A percentile compares a stretch with the other conserved stretches of the same genome.
Evolutionary conservation across 2,888 invertebrate species (phyloP).

Genomic region (Philonicus albiceps): DNA sequence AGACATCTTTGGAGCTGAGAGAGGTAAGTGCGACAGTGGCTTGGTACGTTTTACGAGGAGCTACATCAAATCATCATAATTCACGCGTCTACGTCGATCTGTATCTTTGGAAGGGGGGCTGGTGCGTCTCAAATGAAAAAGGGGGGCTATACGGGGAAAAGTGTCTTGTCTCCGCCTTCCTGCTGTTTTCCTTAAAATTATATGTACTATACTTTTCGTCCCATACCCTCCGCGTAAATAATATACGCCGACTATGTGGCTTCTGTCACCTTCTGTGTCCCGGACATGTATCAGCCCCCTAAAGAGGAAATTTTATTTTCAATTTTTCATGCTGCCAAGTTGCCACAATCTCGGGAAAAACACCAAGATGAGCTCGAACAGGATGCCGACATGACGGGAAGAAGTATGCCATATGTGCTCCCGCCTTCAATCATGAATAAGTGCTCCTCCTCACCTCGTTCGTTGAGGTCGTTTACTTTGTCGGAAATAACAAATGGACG

Average conservation of each 20-base stretch:
- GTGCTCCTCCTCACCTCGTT: conserved; percentile 6
- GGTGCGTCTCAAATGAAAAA: neutral
- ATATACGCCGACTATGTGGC: conserved; percentile 1
- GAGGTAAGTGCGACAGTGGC: conserved; percentile 39
- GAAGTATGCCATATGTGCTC: conserved; percentile 8
- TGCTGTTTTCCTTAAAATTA: neutral
- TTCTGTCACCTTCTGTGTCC: conserved; percentile 27
- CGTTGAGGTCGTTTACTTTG: neutral
- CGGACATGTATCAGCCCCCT: neutral
- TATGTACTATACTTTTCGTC: neutral
- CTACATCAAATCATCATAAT: conserved; percentile 4
- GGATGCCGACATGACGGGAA: neutral
- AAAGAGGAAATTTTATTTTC: conserved; percentile 35
- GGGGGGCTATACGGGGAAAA: neutral
- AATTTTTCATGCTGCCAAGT: conserved; percentile 21
- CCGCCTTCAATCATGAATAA: conserved; percentile 12
- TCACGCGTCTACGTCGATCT: neutral
- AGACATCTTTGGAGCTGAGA: conserved; percentile 45
- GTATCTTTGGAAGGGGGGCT: neutral
- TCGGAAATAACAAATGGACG: neutral
- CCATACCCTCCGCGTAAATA: neutral
- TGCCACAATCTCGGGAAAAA: neutral
- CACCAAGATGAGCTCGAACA: neutral
- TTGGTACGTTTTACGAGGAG: neutral
- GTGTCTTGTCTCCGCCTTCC: neutral